Evolutionary conservation across 2,113 vertebrate genomes (phyloP).

Genomic region (Tachycineta bicolor): DNA sequence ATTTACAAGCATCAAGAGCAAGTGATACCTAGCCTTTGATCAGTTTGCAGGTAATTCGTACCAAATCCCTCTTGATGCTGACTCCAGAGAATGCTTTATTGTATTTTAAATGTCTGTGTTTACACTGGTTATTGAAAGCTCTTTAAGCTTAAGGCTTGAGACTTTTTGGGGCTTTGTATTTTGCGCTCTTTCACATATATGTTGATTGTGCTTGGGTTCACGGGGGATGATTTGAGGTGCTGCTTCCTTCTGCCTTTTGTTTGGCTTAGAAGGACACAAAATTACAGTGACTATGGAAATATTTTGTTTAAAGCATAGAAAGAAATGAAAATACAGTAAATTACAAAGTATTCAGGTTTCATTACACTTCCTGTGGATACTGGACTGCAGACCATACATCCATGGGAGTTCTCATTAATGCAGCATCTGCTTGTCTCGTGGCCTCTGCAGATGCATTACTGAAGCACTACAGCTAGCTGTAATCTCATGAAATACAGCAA

Average conservation of each 20-base stretch:
- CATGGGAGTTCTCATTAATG: not conserved
- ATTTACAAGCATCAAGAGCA: not conserved
- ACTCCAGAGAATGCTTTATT: not conserved
- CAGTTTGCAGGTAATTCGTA: not conserved
- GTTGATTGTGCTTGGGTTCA: not conserved
- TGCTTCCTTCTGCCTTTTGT: not conserved
- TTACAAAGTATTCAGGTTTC: not conserved
- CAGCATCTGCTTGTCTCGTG: not conserved
- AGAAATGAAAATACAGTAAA: not conserved
- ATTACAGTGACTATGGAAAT: not conserved
- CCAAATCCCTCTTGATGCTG: not conserved
- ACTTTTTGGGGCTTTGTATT: not conserved
- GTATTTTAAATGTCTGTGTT: not conserved
- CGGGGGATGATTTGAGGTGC: not conserved
- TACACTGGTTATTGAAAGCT: not conserved
- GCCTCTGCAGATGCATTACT: not conserved
- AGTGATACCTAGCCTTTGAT: not conserved
- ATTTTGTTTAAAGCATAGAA: not conserved
- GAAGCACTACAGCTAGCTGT: not conserved
- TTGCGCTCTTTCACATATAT: not conserved
- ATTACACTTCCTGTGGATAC: not conserved
- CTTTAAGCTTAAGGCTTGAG: not conserved
- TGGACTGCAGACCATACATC: not conserved
- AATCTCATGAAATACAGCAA: not conserved
- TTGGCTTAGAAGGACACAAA: not conserved